These are phyloP conservation scores for Dicyrtoma fusca DNA, from an alignment of 2,888 invertebrate species.

Conservation along the genomic window DNA sequence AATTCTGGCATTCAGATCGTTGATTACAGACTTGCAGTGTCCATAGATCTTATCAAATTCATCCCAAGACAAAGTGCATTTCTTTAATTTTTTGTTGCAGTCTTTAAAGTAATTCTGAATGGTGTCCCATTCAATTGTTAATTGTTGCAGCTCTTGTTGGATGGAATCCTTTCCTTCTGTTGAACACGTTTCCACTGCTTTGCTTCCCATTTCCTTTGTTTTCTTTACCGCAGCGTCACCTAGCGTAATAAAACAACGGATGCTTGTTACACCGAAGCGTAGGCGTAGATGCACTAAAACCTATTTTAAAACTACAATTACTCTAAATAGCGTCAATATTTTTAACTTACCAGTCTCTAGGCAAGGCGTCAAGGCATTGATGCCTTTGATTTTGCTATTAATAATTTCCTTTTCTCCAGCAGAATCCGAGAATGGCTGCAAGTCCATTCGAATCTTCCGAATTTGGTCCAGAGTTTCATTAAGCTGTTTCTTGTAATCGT, in stretches of 20 bases:
- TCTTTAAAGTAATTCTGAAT: constrained; percentile 76
- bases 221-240: constrained; percentile 23
- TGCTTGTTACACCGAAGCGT: no score
- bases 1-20: constrained; percentile 58
- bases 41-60: constrained; percentile 75
- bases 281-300: no score
- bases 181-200: constrained; percentile 76
- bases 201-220: constrained; percentile 73
- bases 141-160: constrained; percentile 77
- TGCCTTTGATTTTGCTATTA: neutral
- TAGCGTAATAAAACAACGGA: no score
- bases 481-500: constrained; percentile 80
- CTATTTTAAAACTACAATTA: neutral
- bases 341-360: constrained; percentile 67
- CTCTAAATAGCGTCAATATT: neutral
- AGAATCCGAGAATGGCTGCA: constrained; percentile 82
- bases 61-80: constrained; percentile 79
- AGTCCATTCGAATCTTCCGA: constrained; percentile 74
- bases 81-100: constrained; percentile 73
- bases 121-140: constrained; percentile 81
- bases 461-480: constrained; percentile 86
- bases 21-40: constrained; percentile 74
- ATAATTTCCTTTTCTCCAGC: constrained; percentile 78
- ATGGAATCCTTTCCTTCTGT: constrained; percentile 81
- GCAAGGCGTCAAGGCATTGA: constrained; percentile 61